Percentiles rank a stretch among this genome's conserved stretches.
phyloP scores from a whole-genome alignment of 2,113 vertebrate species.

The Alethe castanea region DNA sequence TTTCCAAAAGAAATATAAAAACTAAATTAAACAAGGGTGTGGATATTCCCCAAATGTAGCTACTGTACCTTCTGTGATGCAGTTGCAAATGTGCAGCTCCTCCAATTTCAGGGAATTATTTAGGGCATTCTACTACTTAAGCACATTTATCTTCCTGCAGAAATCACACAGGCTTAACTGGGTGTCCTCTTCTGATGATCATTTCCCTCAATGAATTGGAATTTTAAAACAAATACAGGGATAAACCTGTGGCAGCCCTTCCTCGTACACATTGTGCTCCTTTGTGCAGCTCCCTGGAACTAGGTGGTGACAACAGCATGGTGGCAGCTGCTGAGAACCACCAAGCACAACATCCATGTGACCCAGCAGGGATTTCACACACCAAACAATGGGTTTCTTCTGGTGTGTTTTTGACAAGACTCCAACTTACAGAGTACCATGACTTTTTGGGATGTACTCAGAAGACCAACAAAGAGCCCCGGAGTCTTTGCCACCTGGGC shows the following conservation, averaged over 20 bases:
- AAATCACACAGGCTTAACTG: background rate
- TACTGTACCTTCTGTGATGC: slow-evolving; percentile 52
- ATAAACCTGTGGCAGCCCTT: background rate
- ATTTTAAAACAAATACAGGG: background rate
- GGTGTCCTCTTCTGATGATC: background rate
- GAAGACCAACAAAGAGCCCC: fast-evolving
- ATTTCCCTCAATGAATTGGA: background rate
- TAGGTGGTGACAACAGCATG: fast-evolving
- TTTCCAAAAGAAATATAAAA: slow-evolving; percentile 26
- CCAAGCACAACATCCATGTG: background rate
- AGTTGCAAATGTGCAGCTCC: background rate
- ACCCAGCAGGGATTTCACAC: no score
- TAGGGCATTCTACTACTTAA: background rate
- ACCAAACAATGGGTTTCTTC: background rate
- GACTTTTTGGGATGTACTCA: background rate
- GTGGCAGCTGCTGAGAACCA: background rate
- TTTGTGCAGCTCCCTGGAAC: fast-evolving
- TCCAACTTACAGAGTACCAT: background rate
- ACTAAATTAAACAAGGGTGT: slow-evolving; percentile 69
- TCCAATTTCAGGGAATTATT: background rate
- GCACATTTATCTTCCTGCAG: background rate
- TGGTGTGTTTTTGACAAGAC: background rate
- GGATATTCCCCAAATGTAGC: slow-evolving; percentile 41
- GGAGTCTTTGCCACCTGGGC: background rate
- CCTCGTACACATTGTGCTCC: background rate